Conservation (phyloP, 2,113 vertebrate species). For the Isichthys henryi region DNA sequence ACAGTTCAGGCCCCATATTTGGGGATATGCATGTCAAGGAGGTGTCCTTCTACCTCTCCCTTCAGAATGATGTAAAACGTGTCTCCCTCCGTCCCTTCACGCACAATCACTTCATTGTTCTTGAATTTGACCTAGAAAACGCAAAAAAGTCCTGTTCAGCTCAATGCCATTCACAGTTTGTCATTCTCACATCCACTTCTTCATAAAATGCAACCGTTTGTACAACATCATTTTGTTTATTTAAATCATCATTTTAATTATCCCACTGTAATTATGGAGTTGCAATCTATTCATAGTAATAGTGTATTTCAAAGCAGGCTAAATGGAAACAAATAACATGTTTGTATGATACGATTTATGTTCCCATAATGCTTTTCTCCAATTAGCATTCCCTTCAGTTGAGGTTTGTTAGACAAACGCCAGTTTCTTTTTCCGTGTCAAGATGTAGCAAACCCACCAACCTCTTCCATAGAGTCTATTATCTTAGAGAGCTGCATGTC, state of each 20-base stretch:
- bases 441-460: constrained; percentile 29
- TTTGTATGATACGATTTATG: background rate
- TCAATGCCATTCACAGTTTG: too few species aligned
- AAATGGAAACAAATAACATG: background rate
- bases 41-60: constrained; percentile 56
- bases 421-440: background rate
- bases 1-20: background rate
- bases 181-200: background rate
- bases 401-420: background rate
- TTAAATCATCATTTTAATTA: background rate
- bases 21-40: background rate
- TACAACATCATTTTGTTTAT: background rate
- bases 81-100: constrained; percentile 62
- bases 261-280: background rate
- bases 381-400: background rate
- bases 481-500: constrained; percentile 64
- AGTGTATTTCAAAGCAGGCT: background rate
- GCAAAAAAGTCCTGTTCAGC: background rate
- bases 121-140: constrained; percentile 60
- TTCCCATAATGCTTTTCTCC: background rate
- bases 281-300: background rate
- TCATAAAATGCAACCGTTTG: background rate
- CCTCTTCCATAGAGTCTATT: constrained; percentile 72
- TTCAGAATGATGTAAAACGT: constrained; percentile 70
- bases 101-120: constrained; percentile 61